Conservation (phyloP, 2,888 invertebrate species). For the Shargacucullia verbasci region DNA sequence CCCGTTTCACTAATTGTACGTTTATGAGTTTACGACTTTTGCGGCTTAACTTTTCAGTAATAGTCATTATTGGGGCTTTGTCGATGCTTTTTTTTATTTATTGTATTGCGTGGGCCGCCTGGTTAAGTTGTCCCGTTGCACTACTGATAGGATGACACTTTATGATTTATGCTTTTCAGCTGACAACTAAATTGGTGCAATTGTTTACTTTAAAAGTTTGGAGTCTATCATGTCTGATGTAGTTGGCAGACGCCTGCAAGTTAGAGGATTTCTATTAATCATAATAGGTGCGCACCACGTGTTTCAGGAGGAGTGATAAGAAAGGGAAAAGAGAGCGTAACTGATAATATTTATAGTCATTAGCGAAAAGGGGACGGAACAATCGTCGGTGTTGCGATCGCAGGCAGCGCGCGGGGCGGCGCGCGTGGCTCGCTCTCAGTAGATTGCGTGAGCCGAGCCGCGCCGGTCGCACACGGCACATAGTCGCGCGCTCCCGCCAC, state of each 20-base stretch:
- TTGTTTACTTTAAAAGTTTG: conserved; percentile 19
- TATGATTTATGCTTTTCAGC: conserved; percentile 45
- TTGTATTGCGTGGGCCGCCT: conserved; percentile 53
- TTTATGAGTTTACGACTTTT: conserved; percentile 88
- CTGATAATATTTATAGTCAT: conserved; percentile 89
- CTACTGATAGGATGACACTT: conserved; percentile 32
- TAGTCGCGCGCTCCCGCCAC: conserved; percentile 78
- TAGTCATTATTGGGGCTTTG: conserved; percentile 81
- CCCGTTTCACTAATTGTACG: conserved; percentile 89
- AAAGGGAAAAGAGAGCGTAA: conserved; percentile 84
- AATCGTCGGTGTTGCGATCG: conserved; percentile 79
- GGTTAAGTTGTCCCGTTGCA: conserved; percentile 43
- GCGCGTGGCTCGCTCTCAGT: conserved; percentile 89
- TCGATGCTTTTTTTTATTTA: conserved; percentile 70
- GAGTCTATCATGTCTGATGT: neutral
- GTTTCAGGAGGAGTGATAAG: conserved; percentile 82
- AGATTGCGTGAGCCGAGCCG: conserved; percentile 91
- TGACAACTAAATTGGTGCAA: conserved; percentile 6
- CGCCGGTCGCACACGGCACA: conserved; percentile 85
- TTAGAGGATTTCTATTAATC: conserved; percentile 27
- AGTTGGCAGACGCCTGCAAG: conserved; percentile 21
- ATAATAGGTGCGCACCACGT: conserved; percentile 70
- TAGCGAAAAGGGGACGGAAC: conserved; percentile 89
- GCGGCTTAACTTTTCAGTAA: conserved; percentile 85
- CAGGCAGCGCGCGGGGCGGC: conserved; percentile 89